Percentiles rank a stretch among this genome's conserved stretches.
Evolutionary conservation across 2,888 invertebrate genomes (phyloP).

Genomic region (Hecatera dysodea): DNA sequence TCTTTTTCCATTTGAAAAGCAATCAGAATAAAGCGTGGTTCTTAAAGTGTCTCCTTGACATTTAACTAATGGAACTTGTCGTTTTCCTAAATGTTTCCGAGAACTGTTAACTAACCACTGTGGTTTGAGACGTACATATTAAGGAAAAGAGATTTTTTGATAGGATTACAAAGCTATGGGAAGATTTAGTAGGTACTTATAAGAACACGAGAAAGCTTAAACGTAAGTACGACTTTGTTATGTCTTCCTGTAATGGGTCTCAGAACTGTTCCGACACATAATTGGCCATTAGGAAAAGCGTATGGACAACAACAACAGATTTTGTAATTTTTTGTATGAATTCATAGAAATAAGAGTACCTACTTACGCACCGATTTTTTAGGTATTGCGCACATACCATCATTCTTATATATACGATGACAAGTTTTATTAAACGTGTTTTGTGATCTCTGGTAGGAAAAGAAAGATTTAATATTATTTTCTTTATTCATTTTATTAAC

Average conservation of each 20-base stretch:
- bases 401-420: too few relatives aligned
- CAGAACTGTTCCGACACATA: not conserved
- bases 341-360: not conserved
- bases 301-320: not conserved
- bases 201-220: too few relatives aligned
- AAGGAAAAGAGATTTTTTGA: not conserved
- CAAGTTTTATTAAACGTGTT: too few relatives aligned
- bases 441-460: too few relatives aligned
- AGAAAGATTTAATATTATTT: too few relatives aligned
- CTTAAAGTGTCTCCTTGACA: constrained; percentile 2
- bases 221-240: not conserved
- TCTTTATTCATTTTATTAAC: too few relatives aligned
- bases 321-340: not conserved
- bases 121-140: not conserved
- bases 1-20: not conserved
- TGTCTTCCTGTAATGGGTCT: not conserved
- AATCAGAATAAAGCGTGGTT: constrained; percentile 12
- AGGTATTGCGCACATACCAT: too few relatives aligned
- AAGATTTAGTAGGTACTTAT: not conserved
- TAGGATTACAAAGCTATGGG: constrained; percentile 10
- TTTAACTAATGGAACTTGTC: not conserved
- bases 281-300: not conserved
- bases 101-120: constrained; percentile 9
- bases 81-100: not conserved
- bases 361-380: too few relatives aligned